Percentiles rank a stretch among this genome's conserved stretches.
phyloP scores from a whole-genome alignment of 2,113 vertebrate genomes.

The Mola mola region DNA sequence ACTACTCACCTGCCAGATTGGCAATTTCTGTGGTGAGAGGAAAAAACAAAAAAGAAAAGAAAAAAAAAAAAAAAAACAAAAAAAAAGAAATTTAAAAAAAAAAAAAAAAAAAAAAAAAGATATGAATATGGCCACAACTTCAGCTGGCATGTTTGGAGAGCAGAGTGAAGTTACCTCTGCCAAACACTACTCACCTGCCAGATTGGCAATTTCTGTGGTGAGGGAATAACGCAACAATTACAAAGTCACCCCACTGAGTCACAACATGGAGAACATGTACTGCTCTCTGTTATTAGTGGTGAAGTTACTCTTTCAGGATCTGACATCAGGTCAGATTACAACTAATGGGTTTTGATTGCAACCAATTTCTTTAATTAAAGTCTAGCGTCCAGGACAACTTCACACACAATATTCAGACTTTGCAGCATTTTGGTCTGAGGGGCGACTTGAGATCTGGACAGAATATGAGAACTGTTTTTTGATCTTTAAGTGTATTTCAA shows the following conservation, averaged over 20 bases:
- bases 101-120: constrained; percentile 7
- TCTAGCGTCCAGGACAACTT: constrained; percentile 35
- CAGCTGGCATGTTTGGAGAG: constrained; percentile 65
- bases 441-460: constrained; percentile 56
- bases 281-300: not conserved
- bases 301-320: constrained; percentile 23
- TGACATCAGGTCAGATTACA: constrained; percentile 18
- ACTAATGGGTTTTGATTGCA: constrained; percentile 35
- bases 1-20: constrained; percentile 87
- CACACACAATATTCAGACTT: constrained; percentile 36
- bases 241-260: constrained; percentile 47
- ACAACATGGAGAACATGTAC: constrained; percentile 43
- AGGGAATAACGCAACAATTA: constrained; percentile 84
- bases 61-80: not conserved
- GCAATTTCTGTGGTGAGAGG: constrained; percentile 86
- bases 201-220: constrained; percentile 85
- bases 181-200: constrained; percentile 86
- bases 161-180: constrained; percentile 69
- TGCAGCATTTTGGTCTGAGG: constrained; percentile 26
- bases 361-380: constrained; percentile 6
- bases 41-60: constrained; percentile 76
- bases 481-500: not conserved
- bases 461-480: constrained; percentile 1
- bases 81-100: not conserved
- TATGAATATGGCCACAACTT: constrained; percentile 63